Evolutionary conservation across 2,797 vertebrate genomes (phyloP).

Genomic region (Brachyalestes nurse): DNA sequence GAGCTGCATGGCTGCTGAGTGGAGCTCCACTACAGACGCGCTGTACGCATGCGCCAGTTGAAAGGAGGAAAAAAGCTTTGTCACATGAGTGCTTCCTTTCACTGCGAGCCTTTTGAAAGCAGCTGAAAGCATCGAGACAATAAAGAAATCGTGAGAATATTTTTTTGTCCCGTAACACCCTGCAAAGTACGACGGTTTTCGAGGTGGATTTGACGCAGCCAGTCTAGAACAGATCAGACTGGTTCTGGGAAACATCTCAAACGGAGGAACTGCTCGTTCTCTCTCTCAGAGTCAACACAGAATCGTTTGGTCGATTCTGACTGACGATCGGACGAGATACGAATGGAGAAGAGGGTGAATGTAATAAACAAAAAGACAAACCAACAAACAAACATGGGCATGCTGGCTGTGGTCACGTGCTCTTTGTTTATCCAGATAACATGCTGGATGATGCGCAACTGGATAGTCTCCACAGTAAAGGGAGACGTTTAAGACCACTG

Average conservation of each 20-base stretch:
- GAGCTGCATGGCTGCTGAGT: too few relatives aligned
- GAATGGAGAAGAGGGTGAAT: neutral
- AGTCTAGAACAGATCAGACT: too few relatives aligned
- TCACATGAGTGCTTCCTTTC: constrained; percentile 67
- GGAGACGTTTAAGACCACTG: constrained; percentile 2
- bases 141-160: constrained; percentile 27
- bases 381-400: constrained; percentile 53
- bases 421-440: constrained; percentile 51
- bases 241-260: neutral
- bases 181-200: neutral
- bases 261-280: neutral
- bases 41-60: constrained; percentile 14
- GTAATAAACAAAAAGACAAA: neutral
- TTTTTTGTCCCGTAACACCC: neutral
- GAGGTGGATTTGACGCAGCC: neutral
- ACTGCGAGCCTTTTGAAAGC: constrained; percentile 57
- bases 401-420: constrained; percentile 60
- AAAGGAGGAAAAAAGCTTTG: constrained; percentile 57
- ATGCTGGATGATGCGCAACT: constrained; percentile 3
- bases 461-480: neutral
- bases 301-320: too few relatives aligned
- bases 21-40: too few relatives aligned
- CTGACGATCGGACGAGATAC: neutral
- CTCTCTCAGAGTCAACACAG: too few relatives aligned
- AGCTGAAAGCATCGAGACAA: constrained; percentile 54